phyloP scores from a whole-genome alignment of 2,113 vertebrate genomes.

The Phalacrocorax aristotelis region DNA sequence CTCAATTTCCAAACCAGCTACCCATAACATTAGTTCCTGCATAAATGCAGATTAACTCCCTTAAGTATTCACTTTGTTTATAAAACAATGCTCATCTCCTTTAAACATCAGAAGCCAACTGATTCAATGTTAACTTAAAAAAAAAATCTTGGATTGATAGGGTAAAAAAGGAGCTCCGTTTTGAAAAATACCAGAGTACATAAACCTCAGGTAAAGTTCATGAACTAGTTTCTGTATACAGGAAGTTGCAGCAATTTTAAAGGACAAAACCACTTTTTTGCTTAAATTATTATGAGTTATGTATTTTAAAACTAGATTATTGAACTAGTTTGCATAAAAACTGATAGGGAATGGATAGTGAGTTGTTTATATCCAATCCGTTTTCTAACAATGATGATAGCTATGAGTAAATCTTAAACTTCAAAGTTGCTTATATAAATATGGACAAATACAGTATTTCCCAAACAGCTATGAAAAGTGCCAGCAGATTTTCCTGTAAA shows the following conservation, averaged over 20 bases:
- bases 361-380: not conserved
- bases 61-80: not conserved
- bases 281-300: not conserved
- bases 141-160: not conserved
- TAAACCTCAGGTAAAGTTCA: not conserved
- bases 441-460: not conserved
- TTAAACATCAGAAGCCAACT: not conserved
- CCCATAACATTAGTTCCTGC: not conserved
- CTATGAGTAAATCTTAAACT: not conserved
- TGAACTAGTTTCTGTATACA: not conserved
- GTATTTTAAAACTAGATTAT: not conserved
- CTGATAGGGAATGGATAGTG: not conserved
- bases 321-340: not conserved
- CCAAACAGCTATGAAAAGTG: not conserved
- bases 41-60: not conserved
- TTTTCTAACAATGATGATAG: not conserved
- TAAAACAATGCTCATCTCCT: not conserved
- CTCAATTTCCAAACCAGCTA: not conserved
- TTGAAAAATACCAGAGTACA: not conserved
- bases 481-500: not conserved
- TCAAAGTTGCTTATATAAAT: not conserved
- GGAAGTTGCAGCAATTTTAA: not conserved
- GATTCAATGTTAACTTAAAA: not conserved
- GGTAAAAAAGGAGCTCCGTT: not conserved
- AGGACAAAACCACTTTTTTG: not conserved